A percentile compares a stretch with the other conserved stretches of the same genome.
These are phyloP conservation scores for Rhinopithecus roxellana DNA, from an alignment of 2,113 vertebrate genomes.

Conservation along the genomic window DNA sequence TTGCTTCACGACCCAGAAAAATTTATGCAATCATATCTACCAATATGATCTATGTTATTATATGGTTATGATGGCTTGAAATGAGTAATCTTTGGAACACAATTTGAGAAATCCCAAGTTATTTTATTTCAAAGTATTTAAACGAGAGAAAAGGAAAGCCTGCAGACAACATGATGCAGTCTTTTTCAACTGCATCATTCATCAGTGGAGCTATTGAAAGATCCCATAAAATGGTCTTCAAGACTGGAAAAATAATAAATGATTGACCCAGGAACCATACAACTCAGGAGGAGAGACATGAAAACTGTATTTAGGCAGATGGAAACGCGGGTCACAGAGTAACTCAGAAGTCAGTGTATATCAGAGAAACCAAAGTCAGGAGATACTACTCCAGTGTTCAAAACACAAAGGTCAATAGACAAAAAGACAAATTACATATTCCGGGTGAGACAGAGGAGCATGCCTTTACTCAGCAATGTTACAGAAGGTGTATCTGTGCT, in stretches of 20 bases:
- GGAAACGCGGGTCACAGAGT: neutral
- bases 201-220: neutral
- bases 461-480: neutral
- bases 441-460: neutral
- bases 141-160: neutral
- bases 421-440: slow-evolving; percentile 40
- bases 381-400: neutral
- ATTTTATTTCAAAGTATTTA: neutral
- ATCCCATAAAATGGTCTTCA: neutral
- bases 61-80: neutral
- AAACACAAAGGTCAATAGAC: slow-evolving; percentile 41
- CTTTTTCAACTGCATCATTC: neutral
- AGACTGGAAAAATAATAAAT: neutral
- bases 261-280: neutral
- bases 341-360: neutral
- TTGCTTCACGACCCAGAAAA: neutral
- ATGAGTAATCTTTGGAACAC: neutral
- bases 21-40: neutral
- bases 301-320: neutral
- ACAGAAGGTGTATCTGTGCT: neutral
- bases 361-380: neutral
- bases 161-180: neutral
- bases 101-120: neutral
- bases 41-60: neutral
- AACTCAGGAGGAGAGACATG: neutral